These are phyloP conservation scores for Brachirus orientalis DNA, from an alignment of 2,113 vertebrate genomes.

Conservation along the genomic window DNA sequence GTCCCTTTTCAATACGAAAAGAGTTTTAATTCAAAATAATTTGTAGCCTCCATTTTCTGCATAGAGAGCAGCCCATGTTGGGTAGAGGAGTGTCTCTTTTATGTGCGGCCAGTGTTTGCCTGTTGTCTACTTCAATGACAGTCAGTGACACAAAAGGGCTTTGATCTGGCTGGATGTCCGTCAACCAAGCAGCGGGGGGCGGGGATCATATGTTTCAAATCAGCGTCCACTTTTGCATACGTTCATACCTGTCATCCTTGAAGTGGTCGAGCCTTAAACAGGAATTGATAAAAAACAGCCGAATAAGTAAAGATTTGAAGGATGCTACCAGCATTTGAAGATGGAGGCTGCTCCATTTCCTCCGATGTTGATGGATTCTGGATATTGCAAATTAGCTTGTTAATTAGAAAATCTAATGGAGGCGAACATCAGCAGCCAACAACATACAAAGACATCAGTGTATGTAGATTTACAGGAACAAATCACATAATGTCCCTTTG, in stretches of 20 bases:
- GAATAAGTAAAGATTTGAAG: constrained; percentile 37
- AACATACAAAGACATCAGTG: constrained; percentile 37
- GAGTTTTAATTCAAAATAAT: no score
- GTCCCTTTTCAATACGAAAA: no score
- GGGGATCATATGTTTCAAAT: constrained; percentile 63
- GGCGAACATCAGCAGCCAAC: constrained; percentile 37
- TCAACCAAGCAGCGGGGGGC: constrained; percentile 60
- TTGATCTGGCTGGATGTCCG: constrained; percentile 78
- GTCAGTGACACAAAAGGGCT: constrained; percentile 72
- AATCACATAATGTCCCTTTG: background rate
- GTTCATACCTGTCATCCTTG: constrained; percentile 52
- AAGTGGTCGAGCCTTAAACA: constrained; percentile 22
- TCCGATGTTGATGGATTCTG: constrained; percentile 63
- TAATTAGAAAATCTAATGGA: constrained; percentile 76
- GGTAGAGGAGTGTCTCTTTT: constrained; percentile 69
- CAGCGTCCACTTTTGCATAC: constrained; percentile 55
- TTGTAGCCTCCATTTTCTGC: background rate
- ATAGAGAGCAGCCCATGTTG: constrained; percentile 19
- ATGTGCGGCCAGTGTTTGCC: constrained; percentile 62
- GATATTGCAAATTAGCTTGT: constrained; percentile 77
- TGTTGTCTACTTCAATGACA: constrained; percentile 71
- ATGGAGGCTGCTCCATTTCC: constrained; percentile 33
- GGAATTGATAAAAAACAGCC: constrained; percentile 12
- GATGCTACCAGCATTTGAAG: constrained; percentile 47
- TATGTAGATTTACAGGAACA: constrained; percentile 26